Conservation (phyloP, 92 coral and sea anemone genomes). For the Epizoanthus rinbou region DNA sequence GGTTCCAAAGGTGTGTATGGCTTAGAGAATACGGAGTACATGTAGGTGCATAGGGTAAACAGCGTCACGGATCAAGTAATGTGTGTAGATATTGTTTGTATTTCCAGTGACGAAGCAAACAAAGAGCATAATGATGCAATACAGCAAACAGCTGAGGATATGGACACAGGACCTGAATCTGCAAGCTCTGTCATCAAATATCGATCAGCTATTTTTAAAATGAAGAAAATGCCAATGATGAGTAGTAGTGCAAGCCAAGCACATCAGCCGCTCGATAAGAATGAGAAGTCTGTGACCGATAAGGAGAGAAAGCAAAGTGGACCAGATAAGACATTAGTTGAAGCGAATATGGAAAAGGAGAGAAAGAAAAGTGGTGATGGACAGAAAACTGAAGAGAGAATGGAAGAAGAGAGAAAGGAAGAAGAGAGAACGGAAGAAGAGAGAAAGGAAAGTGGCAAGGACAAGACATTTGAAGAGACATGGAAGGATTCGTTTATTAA, state of each 20-base stretch:
- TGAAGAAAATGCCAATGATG: constrained; percentile 13
- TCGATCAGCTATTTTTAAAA: background rate
- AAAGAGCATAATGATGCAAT: constrained; percentile 11
- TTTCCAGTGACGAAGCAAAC: constrained; percentile 19
- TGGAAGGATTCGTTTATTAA: constrained; percentile 55
- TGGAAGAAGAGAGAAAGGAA: background rate
- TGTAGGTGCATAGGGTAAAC: no score
- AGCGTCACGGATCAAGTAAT: no score
- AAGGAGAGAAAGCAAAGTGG: background rate
- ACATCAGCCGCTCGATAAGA: background rate
- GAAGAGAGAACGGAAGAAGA: background rate
- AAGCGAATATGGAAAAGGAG: background rate
- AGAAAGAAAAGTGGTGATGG: background rate
- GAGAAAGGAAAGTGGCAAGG: background rate
- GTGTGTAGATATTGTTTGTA: background rate
- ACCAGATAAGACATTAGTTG: constrained; percentile 11
- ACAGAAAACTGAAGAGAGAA: background rate
- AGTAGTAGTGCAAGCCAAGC: background rate
- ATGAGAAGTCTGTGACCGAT: background rate
- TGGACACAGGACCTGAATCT: background rate
- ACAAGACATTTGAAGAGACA: constrained; percentile 43
- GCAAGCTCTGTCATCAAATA: background rate
- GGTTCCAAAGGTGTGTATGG: no score
- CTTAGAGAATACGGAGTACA: no score
- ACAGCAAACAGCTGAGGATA: constrained; percentile 8